phyloP scores from a whole-genome alignment of 2,797 vertebrate species.

The Botia almorhae region DNA sequence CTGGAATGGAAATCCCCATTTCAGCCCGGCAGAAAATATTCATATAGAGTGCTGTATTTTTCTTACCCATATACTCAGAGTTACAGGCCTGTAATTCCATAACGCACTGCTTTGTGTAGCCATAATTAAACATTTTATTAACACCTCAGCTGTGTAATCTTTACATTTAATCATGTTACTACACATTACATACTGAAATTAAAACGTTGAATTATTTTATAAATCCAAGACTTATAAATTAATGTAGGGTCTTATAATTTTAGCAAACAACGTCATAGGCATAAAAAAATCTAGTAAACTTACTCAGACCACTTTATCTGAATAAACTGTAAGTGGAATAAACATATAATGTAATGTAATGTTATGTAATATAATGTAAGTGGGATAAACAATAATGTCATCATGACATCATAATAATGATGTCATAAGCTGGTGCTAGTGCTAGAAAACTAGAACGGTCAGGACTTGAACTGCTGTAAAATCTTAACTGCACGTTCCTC shows the following conservation, averaged over 20 bases:
- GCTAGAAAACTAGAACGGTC: conserved; percentile 11
- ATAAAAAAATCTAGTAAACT: background rate
- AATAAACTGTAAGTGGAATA: conserved; percentile 7
- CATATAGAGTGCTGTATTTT: conserved; percentile 27
- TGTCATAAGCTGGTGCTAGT: background rate
- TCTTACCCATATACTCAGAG: background rate
- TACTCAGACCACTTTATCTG: conserved; percentile 8
- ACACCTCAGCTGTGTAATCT: background rate
- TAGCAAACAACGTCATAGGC: background rate
- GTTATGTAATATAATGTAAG: too few species aligned
- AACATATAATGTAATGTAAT: too few species aligned
- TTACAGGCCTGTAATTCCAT: conserved; percentile 9
- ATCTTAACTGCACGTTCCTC: background rate
- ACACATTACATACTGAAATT: too few species aligned
- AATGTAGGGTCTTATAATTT: background rate
- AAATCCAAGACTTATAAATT: background rate
- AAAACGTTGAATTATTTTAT: background rate
- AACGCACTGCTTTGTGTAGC: background rate
- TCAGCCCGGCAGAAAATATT: conserved; percentile 23
- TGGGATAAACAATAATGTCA: conserved; percentile 17
- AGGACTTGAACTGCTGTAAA: background rate
- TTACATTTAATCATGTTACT: background rate
- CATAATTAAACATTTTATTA: background rate
- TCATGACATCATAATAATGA: background rate
- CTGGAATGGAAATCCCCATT: conserved; percentile 41